A percentile compares a stretch with the other conserved stretches of the same genome.
phyloP scores from a whole-genome alignment of 2,888 invertebrate species.

The Volucella inanis region DNA sequence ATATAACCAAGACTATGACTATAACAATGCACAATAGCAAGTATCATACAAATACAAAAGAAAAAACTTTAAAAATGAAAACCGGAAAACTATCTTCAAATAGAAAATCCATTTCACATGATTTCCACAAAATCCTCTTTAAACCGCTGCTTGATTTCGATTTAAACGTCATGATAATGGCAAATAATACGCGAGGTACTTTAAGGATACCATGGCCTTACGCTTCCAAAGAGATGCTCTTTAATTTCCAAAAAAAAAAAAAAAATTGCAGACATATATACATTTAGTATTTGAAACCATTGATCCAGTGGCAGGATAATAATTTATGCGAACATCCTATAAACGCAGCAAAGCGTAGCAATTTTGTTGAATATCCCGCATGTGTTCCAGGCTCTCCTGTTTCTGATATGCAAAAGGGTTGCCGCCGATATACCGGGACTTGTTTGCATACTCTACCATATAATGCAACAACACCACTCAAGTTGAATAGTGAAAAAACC shows the following conservation, averaged over 20 bases:
- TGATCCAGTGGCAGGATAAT: slow-evolving; percentile 67
- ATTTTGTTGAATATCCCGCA: not conserved
- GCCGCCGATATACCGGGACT: slow-evolving; percentile 31
- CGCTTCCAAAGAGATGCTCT: slow-evolving; percentile 49
- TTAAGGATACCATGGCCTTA: slow-evolving; percentile 55
- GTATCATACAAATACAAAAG: no score
- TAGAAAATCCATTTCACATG: no score
- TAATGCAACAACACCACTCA: slow-evolving; percentile 55
- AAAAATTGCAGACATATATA: not conserved
- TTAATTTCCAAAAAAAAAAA: slow-evolving; percentile 37
- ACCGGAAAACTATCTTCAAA: no score
- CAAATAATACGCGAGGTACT: slow-evolving; percentile 52
- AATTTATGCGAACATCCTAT: slow-evolving; percentile 70
- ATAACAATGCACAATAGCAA: no score
- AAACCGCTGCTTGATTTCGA: slow-evolving; percentile 49
- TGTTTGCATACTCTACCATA: slow-evolving; percentile 57
- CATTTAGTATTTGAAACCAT: slow-evolving; percentile 17
- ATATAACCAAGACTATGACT: no score
- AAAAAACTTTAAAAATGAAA: no score
- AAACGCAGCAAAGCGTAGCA: slow-evolving; percentile 66
- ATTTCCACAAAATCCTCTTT: slow-evolving; percentile 13
- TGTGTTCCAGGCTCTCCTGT: not conserved
- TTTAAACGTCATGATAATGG: slow-evolving; percentile 42
- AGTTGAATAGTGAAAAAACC: slow-evolving; percentile 54
- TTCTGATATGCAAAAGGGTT: slow-evolving; percentile 51